These are phyloP conservation scores for Rattus norvegicus DNA, from an alignment of 2,113 vertebrate species.

Conservation along the genomic window DNA sequence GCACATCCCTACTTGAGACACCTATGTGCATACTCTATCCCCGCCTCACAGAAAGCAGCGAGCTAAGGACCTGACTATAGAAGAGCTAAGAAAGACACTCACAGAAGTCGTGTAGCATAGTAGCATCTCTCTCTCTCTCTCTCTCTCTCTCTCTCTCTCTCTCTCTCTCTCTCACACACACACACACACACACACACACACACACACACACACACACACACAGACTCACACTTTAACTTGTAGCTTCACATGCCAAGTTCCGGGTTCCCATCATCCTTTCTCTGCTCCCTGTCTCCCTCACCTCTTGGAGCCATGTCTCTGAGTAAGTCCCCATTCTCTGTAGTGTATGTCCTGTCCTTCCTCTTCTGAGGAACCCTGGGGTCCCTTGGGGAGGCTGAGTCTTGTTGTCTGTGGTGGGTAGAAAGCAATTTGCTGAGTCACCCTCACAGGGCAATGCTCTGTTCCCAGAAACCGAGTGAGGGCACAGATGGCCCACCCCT, in stretches of 20 bases:
- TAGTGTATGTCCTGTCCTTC: neutral
- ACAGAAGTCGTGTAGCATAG: no score
- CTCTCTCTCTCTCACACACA: no score
- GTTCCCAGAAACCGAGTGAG: neutral
- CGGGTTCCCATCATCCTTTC: neutral
- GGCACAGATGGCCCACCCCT: neutral
- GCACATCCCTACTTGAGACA: neutral
- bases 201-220: neutral
- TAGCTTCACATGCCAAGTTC: neutral
- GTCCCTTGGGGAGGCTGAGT: neutral
- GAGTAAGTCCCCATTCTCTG: neutral
- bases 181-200: neutral
- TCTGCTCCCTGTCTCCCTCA: neutral
- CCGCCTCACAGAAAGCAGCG: neutral
- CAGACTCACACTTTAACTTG: neutral
- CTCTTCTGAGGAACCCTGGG: neutral
- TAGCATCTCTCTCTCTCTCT: no score
- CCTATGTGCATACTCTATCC: neutral
- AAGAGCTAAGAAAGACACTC: neutral
- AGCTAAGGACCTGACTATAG: neutral
- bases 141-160: no score
- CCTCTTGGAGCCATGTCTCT: accelerated
- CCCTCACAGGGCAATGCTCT: no score
- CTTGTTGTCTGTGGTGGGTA: neutral
- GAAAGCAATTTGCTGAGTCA: slow-evolving; percentile 47